These are phyloP conservation scores for Cyclophora punctaria DNA, from an alignment of 2,888 invertebrate species.

Conservation along the genomic window DNA sequence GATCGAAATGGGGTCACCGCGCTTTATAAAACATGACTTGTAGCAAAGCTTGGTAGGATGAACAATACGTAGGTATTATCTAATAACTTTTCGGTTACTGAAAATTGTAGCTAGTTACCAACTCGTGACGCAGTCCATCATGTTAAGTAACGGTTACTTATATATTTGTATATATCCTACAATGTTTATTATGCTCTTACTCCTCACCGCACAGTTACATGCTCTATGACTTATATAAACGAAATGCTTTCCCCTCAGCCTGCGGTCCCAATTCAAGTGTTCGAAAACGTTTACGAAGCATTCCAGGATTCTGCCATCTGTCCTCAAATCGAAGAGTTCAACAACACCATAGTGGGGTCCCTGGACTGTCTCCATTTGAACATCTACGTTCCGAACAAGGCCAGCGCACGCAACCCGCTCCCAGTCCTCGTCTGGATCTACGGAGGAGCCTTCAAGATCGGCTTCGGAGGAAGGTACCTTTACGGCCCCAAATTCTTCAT, in stretches of 20 bases:
- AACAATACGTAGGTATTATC: no score
- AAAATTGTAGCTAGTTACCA: no score
- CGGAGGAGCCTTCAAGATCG: conserved; percentile 35
- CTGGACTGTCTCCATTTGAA: conserved; percentile 43
- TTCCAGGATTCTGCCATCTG: conserved; percentile 40
- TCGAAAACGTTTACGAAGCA: conserved; percentile 38
- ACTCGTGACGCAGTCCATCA: no score
- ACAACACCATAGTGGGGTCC: conserved; percentile 25
- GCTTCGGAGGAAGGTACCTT: conserved; percentile 27
- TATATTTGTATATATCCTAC: no score
- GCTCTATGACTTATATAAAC: no score
- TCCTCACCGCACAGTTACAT: no score
- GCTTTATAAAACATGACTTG: background rate
- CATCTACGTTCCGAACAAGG: conserved; percentile 37
- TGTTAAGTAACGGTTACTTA: no score
- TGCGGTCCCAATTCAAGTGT: conserved; percentile 13
- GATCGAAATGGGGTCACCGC: background rate
- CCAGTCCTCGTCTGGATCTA: conserved; percentile 46
- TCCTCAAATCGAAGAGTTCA: conserved; percentile 36
- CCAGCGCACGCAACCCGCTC: conserved; percentile 25
- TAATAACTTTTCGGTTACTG: no score
- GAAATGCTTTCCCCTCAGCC: no score
- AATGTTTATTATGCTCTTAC: no score
- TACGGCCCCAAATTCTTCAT: conserved; percentile 39
- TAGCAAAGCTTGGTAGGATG: no score